Evolutionary conservation across 2,797 vertebrate species (phyloP), one percentile per base, ranked within the genome.

Genomic region (Rhinophrynus dorsalis): DNA sequence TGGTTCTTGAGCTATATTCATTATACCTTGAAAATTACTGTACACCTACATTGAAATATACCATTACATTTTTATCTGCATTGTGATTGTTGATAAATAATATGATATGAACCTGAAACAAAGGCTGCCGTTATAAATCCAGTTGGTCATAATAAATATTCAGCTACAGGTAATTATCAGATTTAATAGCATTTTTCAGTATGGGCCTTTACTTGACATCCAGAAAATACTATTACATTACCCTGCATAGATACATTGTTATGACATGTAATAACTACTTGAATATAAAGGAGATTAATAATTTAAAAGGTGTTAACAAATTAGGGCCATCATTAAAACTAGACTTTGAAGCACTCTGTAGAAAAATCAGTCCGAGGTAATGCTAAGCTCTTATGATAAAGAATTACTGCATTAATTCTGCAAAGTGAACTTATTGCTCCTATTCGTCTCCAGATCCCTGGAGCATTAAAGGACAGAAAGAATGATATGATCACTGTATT

Each of bases 201-300:
- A 88, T 81, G 89, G 90, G 89, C 89, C 86, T 87, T 93, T 92
- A 95, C 93, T 91, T 94, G 92, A 96, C 93, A 95, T 95, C 93
- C 91, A 92, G 94, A 91, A 94, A 93, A 96, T 94, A 94, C 93
- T 94, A 96, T 98, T 98, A 97, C 96, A 96, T 95, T 92, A 94
- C 93, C 93, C 88, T 92, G 92, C 94, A 96, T 94, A 97, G 95
- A 99, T 97, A 98, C 94, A 96, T 94, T 94, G 94, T 96, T 96
- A 96, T 98, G 96, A 98, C 95, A 96, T 85, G 92, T 94, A 98
- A 98, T 99, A 98, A 98, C 94, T 94, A 96, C 94, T 92, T 94
- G 96, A 96, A 96, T 99, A 98, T 98, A 98, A 99, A 98, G 94
- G 93, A 92, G 89, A 97, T 99, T 95, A 99, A 99, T 99, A 98